phyloP scores from a whole-genome alignment of 2,113 vertebrate species.

The Pholis gunnellus region DNA sequence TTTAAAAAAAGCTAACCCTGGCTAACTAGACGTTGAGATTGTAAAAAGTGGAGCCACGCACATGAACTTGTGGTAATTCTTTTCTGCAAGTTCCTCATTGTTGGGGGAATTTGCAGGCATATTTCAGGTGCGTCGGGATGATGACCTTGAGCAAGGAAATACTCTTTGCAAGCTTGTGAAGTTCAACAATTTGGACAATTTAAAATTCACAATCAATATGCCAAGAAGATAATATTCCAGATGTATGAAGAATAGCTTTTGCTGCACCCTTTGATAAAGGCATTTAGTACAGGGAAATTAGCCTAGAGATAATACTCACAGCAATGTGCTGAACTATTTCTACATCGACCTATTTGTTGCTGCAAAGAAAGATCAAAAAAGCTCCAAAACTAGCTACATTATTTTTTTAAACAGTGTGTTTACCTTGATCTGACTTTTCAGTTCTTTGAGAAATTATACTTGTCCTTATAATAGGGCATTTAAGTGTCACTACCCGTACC shows the following conservation, averaged over 20 bases:
- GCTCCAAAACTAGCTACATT: neutral
- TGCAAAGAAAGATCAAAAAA: neutral
- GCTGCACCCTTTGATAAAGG: neutral
- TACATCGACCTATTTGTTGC: neutral
- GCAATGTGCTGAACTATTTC: neutral
- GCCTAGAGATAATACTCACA: neutral
- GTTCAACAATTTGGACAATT: constrained; percentile 16
- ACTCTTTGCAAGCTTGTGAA: neutral
- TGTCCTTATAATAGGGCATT: neutral
- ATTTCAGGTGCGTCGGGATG: constrained; percentile 4
- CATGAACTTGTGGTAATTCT: constrained; percentile 20
- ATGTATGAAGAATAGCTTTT: neutral
- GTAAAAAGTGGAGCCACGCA: constrained; percentile 54
- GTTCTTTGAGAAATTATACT: neutral
- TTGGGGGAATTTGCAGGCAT: neutral
- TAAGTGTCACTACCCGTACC: neutral
- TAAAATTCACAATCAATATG: neutral
- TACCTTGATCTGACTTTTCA: neutral
- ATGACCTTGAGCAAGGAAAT: constrained; percentile 8
- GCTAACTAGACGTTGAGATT: constrained; percentile 62
- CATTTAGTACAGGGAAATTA: neutral
- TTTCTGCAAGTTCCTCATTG: no score
- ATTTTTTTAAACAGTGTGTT: neutral
- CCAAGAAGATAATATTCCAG: neutral
- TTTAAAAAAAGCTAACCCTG: constrained; percentile 51